Conservation (phyloP, 2,888 invertebrate genomes). For the Tetragnatha montana region DNA sequence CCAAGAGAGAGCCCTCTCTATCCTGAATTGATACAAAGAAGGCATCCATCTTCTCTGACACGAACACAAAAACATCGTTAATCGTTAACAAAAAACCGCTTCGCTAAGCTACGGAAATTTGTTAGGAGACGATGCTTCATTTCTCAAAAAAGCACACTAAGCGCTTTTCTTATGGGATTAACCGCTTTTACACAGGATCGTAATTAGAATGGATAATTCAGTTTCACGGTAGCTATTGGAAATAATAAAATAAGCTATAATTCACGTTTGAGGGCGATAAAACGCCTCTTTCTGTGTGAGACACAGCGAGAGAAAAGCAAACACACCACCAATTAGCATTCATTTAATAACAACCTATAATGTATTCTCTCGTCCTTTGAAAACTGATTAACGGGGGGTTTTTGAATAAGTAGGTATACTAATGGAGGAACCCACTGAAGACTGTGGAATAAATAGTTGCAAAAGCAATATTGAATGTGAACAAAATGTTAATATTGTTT, state of each 20-base stretch:
- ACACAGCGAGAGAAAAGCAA: background rate
- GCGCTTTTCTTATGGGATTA: conserved; percentile 26
- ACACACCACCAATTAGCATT: background rate
- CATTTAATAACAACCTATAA: background rate
- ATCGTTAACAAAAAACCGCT: conserved; percentile 40
- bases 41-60: conserved; percentile 23
- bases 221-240: conserved; percentile 18
- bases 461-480: no score
- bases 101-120: conserved; percentile 33
- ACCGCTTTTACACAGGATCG: conserved; percentile 21
- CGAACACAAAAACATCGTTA: conserved; percentile 41
- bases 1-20: background rate
- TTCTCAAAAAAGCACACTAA: conserved; percentile 28
- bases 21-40: conserved; percentile 17
- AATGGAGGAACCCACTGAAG: no score
- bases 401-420: no score
- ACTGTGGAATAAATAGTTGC: no score
- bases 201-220: conserved; percentile 48
- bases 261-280: conserved; percentile 17
- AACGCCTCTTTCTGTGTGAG: background rate
- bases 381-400: no score
- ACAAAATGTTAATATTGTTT: no score
- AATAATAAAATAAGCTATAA: conserved; percentile 1
- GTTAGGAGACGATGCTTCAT: conserved; percentile 38
- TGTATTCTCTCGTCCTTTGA: no score